Evolutionary conservation across 2,888 invertebrate species (phyloP), one percentile per base, ranked within the genome.

Genomic region (Lottia scabra): DNA sequence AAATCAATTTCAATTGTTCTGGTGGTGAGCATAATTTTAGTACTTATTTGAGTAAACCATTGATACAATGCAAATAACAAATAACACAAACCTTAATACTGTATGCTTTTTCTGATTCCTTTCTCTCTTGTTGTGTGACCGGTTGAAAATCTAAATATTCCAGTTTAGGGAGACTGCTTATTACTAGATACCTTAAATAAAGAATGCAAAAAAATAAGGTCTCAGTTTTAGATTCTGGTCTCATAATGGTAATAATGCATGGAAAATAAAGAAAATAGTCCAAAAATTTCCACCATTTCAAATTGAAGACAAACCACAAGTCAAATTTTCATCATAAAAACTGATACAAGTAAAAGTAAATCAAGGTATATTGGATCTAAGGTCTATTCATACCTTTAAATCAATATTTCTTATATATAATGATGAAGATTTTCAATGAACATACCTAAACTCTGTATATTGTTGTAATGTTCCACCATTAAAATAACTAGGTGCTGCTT

Each of bases 401-500:
- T n/a, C n/a, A n/a, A n/a, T n/a, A n/a, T n/a, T n/a, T n/a, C 27
- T 16, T 8, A 30, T 26, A 19, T 19, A 23, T 19, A 15, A n/a
- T 44, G n/a, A n/a, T 67, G 30, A 15, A 8, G 38, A 38, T 4
- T 2, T 38, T 5, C 1, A 6, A 5, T 38, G 38, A 1, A 38
- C 78, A 85, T 87, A 94, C 94, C 95, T 93, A 88, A 95, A 95
- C 81, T 94, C 94, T 16, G 93, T 89, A 84, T 94, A 94, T 85
- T 95, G 94, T 80, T 93, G 93, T 83, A 93, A 93, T 19, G 93
- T 93, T 62, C 94, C 94, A n/a, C 94, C 93, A 80, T 93, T 94
- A 71, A 94, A 91, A 83, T 93, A 93, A 78, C 94, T 94, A 0
- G 95, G 95, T 0, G 94, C 94, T 0, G 94, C 95, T 0, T 93